These are phyloP conservation scores for Coelinius sp. DNA, from an alignment of 2,888 invertebrate species.

Conservation along the genomic window DNA sequence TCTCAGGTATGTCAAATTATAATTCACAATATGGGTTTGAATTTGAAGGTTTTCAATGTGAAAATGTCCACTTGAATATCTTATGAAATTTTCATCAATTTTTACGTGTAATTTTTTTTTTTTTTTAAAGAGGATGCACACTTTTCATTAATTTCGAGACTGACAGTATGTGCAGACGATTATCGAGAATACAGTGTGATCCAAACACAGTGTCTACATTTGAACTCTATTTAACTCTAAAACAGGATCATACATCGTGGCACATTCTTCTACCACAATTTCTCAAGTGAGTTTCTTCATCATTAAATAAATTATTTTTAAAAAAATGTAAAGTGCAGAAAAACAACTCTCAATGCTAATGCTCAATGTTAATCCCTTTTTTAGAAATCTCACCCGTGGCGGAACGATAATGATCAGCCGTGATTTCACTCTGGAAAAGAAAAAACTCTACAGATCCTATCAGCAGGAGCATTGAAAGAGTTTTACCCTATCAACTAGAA, in stretches of 20 bases:
- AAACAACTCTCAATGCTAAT: not conserved
- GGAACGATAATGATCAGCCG: slow-evolving; percentile 91
- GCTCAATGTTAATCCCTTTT: slow-evolving; percentile 10
- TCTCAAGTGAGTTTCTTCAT: slow-evolving; percentile 81
- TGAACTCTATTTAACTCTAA: slow-evolving; percentile 89
- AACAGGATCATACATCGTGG: slow-evolving; percentile 90
- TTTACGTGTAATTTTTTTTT: slow-evolving; percentile 22
- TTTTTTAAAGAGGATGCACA: slow-evolving; percentile 78
- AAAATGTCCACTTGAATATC: too few species aligned
- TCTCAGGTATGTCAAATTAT: slow-evolving; percentile 72
- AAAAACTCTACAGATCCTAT: slow-evolving; percentile 88
- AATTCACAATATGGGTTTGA: too few species aligned
- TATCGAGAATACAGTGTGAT: slow-evolving; percentile 89
- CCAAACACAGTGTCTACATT: slow-evolving; percentile 91
- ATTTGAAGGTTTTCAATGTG: too few species aligned
- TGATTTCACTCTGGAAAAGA: slow-evolving; percentile 90
- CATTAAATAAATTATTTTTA: not conserved
- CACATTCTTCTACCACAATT: slow-evolving; percentile 89
- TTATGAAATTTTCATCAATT: too few species aligned
- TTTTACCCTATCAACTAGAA: not conserved
- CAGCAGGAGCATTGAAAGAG: slow-evolving; percentile 68
- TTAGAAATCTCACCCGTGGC: slow-evolving; percentile 87
- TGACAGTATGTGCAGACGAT: slow-evolving; percentile 78
- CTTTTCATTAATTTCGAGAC: slow-evolving; percentile 87
- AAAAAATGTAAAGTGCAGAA: not conserved